A percentile compares a stretch with the other conserved stretches of the same genome.
phyloP scores from a whole-genome alignment of 2,113 vertebrate species.

The Epinephelus fuscoguttatus region DNA sequence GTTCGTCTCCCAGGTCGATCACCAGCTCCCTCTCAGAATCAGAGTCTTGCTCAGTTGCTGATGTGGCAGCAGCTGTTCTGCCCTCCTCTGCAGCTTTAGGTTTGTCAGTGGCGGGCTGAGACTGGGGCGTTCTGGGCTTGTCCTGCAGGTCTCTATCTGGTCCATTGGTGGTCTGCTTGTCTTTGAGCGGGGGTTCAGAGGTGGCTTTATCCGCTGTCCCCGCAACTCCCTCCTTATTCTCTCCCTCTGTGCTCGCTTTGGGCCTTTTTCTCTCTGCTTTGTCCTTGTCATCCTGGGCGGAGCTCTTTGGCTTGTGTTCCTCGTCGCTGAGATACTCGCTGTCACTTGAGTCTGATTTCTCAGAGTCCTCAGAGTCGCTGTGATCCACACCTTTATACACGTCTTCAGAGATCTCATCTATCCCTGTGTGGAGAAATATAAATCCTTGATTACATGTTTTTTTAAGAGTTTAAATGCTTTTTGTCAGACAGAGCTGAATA shows the following conservation, averaged over 20 bases:
- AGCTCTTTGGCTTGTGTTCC: conserved; percentile 92
- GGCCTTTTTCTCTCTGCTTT: conserved; percentile 79
- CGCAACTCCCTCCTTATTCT: conserved; percentile 87
- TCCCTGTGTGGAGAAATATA: conserved; percentile 84
- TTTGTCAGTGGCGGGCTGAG: conserved; percentile 86
- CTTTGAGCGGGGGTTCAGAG: conserved; percentile 82
- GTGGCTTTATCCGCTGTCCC: conserved; percentile 84
- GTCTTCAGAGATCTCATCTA: conserved; percentile 97
- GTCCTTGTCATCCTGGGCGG: conserved; percentile 90
- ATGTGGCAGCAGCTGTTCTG: conserved; percentile 76
- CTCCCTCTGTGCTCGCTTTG: conserved; percentile 83
- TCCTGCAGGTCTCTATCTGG: conserved; percentile 89
- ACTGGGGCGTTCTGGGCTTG: conserved; percentile 86
- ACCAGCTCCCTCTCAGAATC: conserved; percentile 98
- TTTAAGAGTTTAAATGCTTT: background rate
- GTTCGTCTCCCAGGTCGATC: conserved; percentile 96
- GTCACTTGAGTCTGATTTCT: conserved; percentile 96
- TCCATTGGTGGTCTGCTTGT: conserved; percentile 84
- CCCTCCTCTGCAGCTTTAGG: conserved; percentile 90
- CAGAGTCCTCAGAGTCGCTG: conserved; percentile 96
- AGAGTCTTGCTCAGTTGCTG: conserved; percentile 90
- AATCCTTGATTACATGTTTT: background rate
- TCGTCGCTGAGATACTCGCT: conserved; percentile 94
- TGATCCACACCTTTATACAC: conserved; percentile 94
- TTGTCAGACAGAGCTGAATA: background rate